Evolutionary conservation across 2,113 vertebrate genomes (phyloP), one percentile per base, ranked within the genome.

Genomic region (Potamarius usumacintae): DNA sequence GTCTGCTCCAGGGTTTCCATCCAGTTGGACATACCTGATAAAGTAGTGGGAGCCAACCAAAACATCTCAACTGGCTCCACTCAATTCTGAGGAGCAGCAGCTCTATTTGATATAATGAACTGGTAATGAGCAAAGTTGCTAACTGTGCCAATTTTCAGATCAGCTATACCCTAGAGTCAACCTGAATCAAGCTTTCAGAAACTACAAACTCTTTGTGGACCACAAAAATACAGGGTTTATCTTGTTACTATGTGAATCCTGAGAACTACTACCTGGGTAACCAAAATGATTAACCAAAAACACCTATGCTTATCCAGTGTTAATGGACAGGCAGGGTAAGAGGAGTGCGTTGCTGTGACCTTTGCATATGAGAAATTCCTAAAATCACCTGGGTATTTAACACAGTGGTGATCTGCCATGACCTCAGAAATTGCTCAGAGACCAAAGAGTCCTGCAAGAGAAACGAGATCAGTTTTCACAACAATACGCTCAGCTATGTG

Each of bases 331-430:
- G 65, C 72, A 67, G 30, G 63, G 60, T 58, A 72, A 30, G 58
- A 27, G 14, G 53, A 78, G 86, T 79, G 25, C 7, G 7, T 42
- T 42, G 27, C 27, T 71, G 30, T 71, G 30, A 34, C 30, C 34
- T 17, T 34, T 34, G 30, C 34, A 34, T 42, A 27, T 80, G 52
- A 86, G 25, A 55, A 77, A 30, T 50, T 72, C 71, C 82, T 60
- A 78, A 42, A 85, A 89, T 82, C 85, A 81, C 17, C 18, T 7
- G 83, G 72, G 69, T 27, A 30, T n/a, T 57, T 11, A 48, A 25
- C 76, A 65, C 81, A 83, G n/a, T 60, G 11, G 22, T 55, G 76
- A 48, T 62, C 69, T 20, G 63, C 63, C 25, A 65, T 65, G 63
- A 65, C 63, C 9, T 65, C 25, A 25, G 8, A 10, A 63, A 25